Conservation (phyloP, 2,113 vertebrate genomes). For the Gallinago jamesoni region DNA sequence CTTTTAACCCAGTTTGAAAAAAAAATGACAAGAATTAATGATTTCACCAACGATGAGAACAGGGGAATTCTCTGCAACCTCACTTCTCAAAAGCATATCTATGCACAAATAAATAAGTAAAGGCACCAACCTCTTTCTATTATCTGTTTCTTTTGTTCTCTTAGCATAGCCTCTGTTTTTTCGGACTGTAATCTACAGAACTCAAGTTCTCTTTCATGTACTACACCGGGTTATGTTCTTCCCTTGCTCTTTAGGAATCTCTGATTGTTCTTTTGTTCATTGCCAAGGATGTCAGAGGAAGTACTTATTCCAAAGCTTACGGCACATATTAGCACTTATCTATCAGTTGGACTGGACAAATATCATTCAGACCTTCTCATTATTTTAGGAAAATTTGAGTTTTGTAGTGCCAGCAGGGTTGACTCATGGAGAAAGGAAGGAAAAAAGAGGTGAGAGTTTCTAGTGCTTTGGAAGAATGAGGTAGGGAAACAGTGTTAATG, state of each 20-base stretch:
- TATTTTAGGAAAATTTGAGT: not conserved
- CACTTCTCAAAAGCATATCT: not conserved
- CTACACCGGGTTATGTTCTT: not conserved
- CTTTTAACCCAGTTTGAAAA: not conserved
- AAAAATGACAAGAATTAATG: not conserved
- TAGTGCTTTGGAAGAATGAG: not conserved
- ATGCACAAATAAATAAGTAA: not conserved
- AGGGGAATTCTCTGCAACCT: not conserved
- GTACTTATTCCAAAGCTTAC: not conserved
- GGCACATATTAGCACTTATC: accelerated
- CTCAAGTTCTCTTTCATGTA: not conserved
- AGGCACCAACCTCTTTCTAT: not conserved
- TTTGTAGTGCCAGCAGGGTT: not conserved
- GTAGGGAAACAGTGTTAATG: not conserved
- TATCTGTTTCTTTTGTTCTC: not conserved
- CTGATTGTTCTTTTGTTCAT: not conserved
- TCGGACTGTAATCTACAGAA: not conserved
- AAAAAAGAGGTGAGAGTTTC: not conserved
- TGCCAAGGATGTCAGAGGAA: not conserved
- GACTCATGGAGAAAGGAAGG: not conserved
- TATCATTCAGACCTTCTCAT: not conserved
- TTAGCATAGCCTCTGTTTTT: not conserved
- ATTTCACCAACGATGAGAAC: not conserved
- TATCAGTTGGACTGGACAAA: not conserved
- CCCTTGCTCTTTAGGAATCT: not conserved